Evolutionary conservation across 1,140 invertebrate genomes (phyloP), one percentile per base, ranked within the genome.

Genomic region (Brachystomella parvula): DNA sequence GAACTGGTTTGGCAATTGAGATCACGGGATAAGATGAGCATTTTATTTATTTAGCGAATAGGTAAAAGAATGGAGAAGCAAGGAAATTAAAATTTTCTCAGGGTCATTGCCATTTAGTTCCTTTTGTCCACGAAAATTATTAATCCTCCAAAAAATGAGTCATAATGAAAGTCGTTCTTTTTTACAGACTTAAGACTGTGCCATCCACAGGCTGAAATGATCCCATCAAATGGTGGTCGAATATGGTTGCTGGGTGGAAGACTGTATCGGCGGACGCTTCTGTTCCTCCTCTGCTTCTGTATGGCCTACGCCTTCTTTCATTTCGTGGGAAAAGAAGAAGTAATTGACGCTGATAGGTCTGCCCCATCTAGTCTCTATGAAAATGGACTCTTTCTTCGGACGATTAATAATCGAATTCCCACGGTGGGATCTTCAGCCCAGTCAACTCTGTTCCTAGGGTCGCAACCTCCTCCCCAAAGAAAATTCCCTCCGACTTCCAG

Each of bases 301-400:
- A 70, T 71, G 72, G 72, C 69, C n/a, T 71, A 71, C 33, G 72
- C 64, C n/a, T 56, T 73, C 1, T 73, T 73, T 47, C 67, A 69
- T 56, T 71, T 63, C 30, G 69, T 70, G 1, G 70, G 64, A 17
- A 61, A 65, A 19, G 66, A 67, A 30, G 53, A 30, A 44, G 30
- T 60, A 1, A 60, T 32, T 28, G 62, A 32, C 3, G 26, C 61
- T 21, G 39, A n/a, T 35, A 30, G 33, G 17, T 19, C 44, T 1
- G 32, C 64, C 17, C 29, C 49, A 29, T 57, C 35, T 47, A 33
- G 56, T 24, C 35, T 33, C 64, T 57, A 65, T 24, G 35, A 47
- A 2, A 57, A 65, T 32, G 53, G 29, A 19, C 28, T 58, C 21
- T 29, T 63, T 28, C 49, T 64, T 2, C 47, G 39, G 26, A 49